Base-by-base conservation (phyloP, 2,797 vertebrate species). In the Brotula barbata region DNA sequence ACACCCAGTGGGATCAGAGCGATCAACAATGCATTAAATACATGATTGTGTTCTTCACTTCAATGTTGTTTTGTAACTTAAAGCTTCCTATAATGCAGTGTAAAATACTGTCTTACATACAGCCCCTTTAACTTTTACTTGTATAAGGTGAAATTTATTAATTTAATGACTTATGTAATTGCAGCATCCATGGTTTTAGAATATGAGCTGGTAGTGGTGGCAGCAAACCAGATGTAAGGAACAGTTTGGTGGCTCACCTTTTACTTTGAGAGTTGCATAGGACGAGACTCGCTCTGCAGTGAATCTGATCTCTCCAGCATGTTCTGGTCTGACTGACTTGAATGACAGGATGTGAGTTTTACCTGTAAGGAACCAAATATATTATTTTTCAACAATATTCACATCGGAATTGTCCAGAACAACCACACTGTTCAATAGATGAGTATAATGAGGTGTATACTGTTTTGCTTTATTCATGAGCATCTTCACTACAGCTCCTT, bases 231-330 rank as follows among this genome's bases (percentile, higher is more conserved):
- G 31, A 46, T 25, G 21, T 23, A 13, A 23, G 6, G n/a, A 46
- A 13, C 10, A 31, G 3, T 50, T 11, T 31, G 14, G 1, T 20
- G 16, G 25, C 43, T 80, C 73, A 98, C 97, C 97, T 92, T 90
- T 93, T 0, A 99, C 94, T 19, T 54, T 88, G 45, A 99, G 94
- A 1, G 89, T 89, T 48, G 96, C 95, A 50, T 80, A 86, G 12
- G 94, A 96, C 58, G 95, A 95, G 42, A 94, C 92, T 0, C 90
- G 92, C 78, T 95, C 95, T 2, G 95, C 96, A 2, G 93, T 93
- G 60, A 98, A 96, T 77, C 86, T 93, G 80, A 99, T 95, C 74
- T 95, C 92, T 1, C 94, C 95, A 1, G 93, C 93, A 51, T 98
- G 93, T 64, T 94, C 91, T 0, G 91, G 87, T 31, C 93, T 90